Evolutionary conservation across 2,113 vertebrate species (phyloP).

Genomic region (Spilogale gracilis): DNA sequence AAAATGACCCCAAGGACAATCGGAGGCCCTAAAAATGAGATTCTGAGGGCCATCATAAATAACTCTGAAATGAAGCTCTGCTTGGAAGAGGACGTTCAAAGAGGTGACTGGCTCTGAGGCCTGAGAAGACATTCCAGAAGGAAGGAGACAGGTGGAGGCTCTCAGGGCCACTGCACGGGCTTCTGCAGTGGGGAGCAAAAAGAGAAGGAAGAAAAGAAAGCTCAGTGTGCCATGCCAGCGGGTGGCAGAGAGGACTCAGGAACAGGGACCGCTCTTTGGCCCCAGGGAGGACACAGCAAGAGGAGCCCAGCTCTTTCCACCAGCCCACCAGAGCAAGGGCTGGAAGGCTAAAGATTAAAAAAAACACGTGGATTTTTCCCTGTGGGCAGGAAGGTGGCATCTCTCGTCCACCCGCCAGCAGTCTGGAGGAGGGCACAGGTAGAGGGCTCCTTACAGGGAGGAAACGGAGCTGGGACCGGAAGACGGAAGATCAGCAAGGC

Average conservation of each 20-base stretch:
- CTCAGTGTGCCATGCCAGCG: neutral
- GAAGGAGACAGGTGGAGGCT: neutral
- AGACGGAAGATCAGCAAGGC: neutral
- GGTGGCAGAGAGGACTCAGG: neutral
- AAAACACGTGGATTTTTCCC: neutral
- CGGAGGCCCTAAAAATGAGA: neutral
- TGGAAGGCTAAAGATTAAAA: neutral
- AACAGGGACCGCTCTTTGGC: neutral
- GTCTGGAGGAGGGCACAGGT: neutral
- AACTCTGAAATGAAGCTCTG: neutral
- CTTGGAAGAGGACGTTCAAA: neutral
- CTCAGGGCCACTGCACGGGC: neutral
- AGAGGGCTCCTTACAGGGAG: neutral
- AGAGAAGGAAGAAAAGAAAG: neutral
- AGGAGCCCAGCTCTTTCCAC: neutral
- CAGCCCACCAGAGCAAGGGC: neutral
- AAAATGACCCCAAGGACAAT: neutral
- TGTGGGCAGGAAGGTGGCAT: accelerated
- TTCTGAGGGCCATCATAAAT: neutral
- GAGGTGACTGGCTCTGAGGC: neutral
- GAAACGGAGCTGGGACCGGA: neutral
- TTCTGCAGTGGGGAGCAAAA: neutral
- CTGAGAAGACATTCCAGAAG: neutral
- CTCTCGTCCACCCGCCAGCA: neutral
- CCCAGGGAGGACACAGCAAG: neutral